Evolutionary conservation across 2,113 vertebrate genomes (phyloP).

Genomic region (Solea solea): DNA sequence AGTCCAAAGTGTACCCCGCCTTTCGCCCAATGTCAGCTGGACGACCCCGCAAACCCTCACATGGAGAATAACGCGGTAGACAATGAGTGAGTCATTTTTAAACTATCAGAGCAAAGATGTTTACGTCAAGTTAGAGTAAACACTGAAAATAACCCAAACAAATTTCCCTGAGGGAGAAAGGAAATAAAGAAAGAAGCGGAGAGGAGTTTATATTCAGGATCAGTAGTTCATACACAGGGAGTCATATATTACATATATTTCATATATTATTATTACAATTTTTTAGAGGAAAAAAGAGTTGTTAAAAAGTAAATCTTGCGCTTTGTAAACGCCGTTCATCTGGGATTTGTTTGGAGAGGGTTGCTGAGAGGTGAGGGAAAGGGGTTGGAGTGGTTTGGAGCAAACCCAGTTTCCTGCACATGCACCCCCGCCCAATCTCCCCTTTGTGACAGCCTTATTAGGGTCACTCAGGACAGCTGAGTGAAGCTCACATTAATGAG

Average conservation of each 20-base stretch:
- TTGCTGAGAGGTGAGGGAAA: conserved; percentile 26
- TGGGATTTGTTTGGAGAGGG: conserved; percentile 41
- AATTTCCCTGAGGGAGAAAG: conserved; percentile 38
- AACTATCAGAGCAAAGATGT: conserved; percentile 38
- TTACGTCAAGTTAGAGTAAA: conserved; percentile 38
- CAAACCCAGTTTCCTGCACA: conserved; percentile 29
- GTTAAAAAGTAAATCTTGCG: conserved; percentile 33
- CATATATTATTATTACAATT: not conserved
- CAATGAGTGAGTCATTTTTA: conserved; percentile 17
- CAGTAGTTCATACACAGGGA: conserved; percentile 45
- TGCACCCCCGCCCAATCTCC: conserved; percentile 3
- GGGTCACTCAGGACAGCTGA: conserved; percentile 68
- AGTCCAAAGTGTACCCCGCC: too few relatives aligned
- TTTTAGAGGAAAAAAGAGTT: conserved; percentile 36
- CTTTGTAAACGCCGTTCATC: conserved; percentile 55
- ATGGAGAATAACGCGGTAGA: too few relatives aligned
- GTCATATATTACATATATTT: conserved; percentile 4
- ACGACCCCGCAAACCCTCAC: too few relatives aligned
- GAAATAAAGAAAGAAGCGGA: conserved; percentile 34
- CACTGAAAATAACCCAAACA: conserved; percentile 32
- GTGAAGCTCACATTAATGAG: conserved; percentile 72
- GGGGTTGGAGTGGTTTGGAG: conserved; percentile 35
- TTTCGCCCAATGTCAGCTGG: too few relatives aligned
- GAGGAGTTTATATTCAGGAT: conserved; percentile 31
- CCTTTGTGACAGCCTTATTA: conserved; percentile 68